Evolutionary conservation across 2,888 invertebrate species (phyloP), one percentile per base, ranked within the genome.

Genomic region (Diploptera punctata): DNA sequence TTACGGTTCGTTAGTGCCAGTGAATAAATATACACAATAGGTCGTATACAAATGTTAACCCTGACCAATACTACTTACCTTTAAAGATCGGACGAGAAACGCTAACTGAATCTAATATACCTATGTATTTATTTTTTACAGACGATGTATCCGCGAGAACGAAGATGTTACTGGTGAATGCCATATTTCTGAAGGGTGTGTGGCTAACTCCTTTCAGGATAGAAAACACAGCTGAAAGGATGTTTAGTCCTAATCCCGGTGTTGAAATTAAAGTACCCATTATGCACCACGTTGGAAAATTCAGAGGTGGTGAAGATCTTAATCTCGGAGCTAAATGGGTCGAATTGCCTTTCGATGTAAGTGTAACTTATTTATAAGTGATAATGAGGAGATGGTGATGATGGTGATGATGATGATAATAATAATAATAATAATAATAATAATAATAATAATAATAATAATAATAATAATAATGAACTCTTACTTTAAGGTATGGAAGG

Each of bases 111-210:
- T n/a, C n/a, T n/a, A n/a, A n/a, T n/a, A n/a, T n/a, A n/a, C n/a
- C 33, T 10, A 7, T 33, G 33, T 10, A 33, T 7, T 33, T 33
- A 33, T 33, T 33, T 21, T 21, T 24, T 52, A 7, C 65, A 76
- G 76, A 68, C 9, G 70, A 75, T 1, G 54, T 77, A 24, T 57
- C 73, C 2, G 61, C 67, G n/a, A 43, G 72, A 18, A 77, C 76
- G 16, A 43, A 68, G 70, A 9, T 77, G 68, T 61, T 77, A 18
- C 69, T 77, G 29, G 74, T 75, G 33, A 76, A 76, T 61, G 76
- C 73, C 18, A 72, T 77, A 21, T 77, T 74, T 73, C 76, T 77
- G 71, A 75, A 74, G 43, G 77, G 77, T 7, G 67, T 68, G 18
- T 77, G 77, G 77, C 60, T 70, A 54, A 61, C 70, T 13, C 43